Evolutionary conservation across 2,797 vertebrate species (phyloP).

Genomic region (Poecilia picta): DNA sequence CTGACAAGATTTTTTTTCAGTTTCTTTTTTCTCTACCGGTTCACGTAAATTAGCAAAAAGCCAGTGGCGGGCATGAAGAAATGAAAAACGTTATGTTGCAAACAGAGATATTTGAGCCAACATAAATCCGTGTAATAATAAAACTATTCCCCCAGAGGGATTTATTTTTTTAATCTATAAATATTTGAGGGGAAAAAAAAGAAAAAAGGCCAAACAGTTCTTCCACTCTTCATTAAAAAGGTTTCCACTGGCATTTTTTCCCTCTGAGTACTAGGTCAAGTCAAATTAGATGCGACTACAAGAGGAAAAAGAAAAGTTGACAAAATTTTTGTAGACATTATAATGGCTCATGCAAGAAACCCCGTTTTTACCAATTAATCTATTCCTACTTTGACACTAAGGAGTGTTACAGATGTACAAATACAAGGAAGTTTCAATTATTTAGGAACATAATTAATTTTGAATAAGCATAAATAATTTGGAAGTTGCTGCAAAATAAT

Average conservation of each 20-base stretch:
- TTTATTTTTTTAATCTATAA: slow-evolving; percentile 33
- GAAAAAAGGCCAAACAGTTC: slow-evolving; percentile 21
- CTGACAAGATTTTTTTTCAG: slow-evolving; percentile 64
- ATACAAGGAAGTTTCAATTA: not conserved
- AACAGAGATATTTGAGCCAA: slow-evolving; percentile 58
- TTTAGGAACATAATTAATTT: not conserved
- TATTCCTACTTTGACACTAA: not conserved
- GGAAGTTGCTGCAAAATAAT: not conserved
- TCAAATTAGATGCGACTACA: slow-evolving; percentile 23
- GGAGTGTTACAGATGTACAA: not conserved
- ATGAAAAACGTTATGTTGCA: slow-evolving; percentile 67
- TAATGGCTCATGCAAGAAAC: not conserved
- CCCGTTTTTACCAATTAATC: not conserved
- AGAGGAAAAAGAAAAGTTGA: slow-evolving; percentile 20
- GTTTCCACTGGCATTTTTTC: slow-evolving; percentile 33
- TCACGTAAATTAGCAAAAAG: slow-evolving; percentile 71
- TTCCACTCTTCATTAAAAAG: slow-evolving; percentile 35
- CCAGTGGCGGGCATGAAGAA: slow-evolving; percentile 63
- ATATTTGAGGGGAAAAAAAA: slow-evolving; percentile 38
- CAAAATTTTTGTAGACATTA: not conserved
- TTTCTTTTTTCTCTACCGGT: slow-evolving; percentile 63
- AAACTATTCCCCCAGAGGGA: slow-evolving; percentile 40
- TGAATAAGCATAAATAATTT: not conserved
- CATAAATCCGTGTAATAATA: slow-evolving; percentile 56
- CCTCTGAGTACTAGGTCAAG: slow-evolving; percentile 15